Conservation (phyloP, 2,113 vertebrate species). For the Ginglymostoma cirratum region DNA sequence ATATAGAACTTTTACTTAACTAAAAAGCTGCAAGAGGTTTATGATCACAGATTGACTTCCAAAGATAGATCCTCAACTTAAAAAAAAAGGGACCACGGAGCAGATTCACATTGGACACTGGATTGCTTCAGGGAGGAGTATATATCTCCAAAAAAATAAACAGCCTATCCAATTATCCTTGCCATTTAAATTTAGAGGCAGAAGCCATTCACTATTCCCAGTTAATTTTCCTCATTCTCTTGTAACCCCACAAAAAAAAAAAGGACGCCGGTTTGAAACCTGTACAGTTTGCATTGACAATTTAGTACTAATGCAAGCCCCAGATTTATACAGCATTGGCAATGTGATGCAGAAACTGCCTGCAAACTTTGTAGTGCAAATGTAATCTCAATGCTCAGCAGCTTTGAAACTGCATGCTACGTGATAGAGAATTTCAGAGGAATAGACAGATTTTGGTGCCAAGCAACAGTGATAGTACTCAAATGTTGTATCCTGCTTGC, state of each 20-base stretch:
- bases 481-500: neutral
- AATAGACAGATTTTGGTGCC: neutral
- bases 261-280: neutral
- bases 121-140: neutral
- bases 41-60: neutral
- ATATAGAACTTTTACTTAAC: neutral
- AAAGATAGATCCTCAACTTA: no score
- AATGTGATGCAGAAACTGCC: neutral
- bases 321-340: neutral
- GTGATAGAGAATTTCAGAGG: neutral
- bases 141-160: neutral
- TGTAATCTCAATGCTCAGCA: neutral
- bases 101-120: neutral
- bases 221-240: neutral
- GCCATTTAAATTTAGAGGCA: neutral
- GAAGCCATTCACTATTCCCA: neutral
- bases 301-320: neutral
- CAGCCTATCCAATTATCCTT: neutral
- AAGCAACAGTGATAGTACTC: neutral
- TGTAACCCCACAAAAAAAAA: neutral
- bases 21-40: neutral
- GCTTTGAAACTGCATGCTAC: neutral
- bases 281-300: neutral
- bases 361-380: neutral
- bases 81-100: neutral